These are phyloP conservation scores for Semnopithecus entellus DNA, from an alignment of 2,113 vertebrate genomes.

Conservation along the genomic window DNA sequence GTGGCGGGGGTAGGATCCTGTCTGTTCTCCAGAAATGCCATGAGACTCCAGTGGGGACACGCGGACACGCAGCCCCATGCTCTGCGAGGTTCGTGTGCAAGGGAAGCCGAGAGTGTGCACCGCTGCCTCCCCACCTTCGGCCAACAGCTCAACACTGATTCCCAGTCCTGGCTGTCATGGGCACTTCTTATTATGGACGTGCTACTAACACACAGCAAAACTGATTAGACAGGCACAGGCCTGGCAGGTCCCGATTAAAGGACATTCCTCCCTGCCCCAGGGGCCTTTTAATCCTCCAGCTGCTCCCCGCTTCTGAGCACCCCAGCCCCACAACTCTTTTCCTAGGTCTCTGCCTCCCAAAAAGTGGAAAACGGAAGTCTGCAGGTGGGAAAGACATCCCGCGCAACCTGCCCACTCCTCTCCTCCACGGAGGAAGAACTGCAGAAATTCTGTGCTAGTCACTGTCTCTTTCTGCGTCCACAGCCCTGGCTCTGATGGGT, in stretches of 20 bases:
- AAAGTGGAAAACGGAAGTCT: accelerated
- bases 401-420: neutral
- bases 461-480: neutral
- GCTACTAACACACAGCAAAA: constrained; percentile 74
- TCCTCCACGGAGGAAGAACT: accelerated
- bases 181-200: constrained; percentile 82
- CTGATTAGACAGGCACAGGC: constrained; percentile 80
- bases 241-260: constrained; percentile 50
- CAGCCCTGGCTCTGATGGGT: accelerated
- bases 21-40: neutral
- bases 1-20: accelerated
- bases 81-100: neutral
- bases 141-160: constrained; percentile 80
- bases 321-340: neutral
- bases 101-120: neutral
- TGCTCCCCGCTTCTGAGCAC: neutral
- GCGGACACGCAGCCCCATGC: neutral
- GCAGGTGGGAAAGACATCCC: neutral
- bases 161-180: constrained; percentile 65
- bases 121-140: constrained; percentile 60
- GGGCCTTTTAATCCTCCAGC: neutral
- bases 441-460: neutral
- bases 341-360: neutral
- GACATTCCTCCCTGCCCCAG: constrained; percentile 26
- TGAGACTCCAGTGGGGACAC: neutral